Percentiles rank a stretch among this genome's conserved stretches.
Evolutionary conservation across 2,888 invertebrate genomes (phyloP).

Genomic region (Nymphalis c-album): DNA sequence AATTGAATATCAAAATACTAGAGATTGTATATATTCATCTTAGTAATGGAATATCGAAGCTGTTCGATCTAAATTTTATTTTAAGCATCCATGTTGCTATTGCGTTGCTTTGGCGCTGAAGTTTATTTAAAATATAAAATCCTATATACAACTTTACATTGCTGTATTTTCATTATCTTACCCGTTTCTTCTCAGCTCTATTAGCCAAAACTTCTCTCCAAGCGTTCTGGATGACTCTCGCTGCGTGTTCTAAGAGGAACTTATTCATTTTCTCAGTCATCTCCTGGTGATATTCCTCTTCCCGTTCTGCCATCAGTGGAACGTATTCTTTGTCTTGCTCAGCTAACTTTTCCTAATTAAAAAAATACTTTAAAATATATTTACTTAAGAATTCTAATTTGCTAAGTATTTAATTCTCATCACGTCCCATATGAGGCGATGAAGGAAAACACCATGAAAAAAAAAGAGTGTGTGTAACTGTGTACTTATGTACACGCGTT

Average conservation of each 20-base stretch:
- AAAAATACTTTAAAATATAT: neutral
- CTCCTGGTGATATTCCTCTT: constrained; percentile 78
- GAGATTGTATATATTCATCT: too few relatives aligned
- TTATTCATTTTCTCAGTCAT: constrained; percentile 75
- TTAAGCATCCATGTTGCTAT: too few relatives aligned
- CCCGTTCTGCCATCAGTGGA: constrained; percentile 81
- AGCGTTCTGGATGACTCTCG: constrained; percentile 66
- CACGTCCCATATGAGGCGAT: too few relatives aligned
- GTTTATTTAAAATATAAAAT: neutral
- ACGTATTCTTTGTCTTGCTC: constrained; percentile 80
- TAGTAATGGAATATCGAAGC: too few relatives aligned
- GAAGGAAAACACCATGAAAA: too few relatives aligned
- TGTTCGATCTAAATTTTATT: too few relatives aligned
- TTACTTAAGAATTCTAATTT: too few relatives aligned
- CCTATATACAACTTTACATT: neutral
- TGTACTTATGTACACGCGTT: too few relatives aligned
- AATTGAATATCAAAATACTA: too few relatives aligned
- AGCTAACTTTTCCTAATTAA: constrained; percentile 63
- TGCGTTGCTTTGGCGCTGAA: neutral
- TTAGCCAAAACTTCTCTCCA: constrained; percentile 69
- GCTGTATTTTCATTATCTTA: constrained; percentile 33
- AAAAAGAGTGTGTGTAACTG: too few relatives aligned
- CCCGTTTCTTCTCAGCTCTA: constrained; percentile 70
- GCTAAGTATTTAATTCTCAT: too few relatives aligned
- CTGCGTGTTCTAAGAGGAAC: constrained; percentile 69